These are phyloP conservation scores for Tiliacea aurago DNA, from an alignment of 2,888 invertebrate species.

Conservation along the genomic window DNA sequence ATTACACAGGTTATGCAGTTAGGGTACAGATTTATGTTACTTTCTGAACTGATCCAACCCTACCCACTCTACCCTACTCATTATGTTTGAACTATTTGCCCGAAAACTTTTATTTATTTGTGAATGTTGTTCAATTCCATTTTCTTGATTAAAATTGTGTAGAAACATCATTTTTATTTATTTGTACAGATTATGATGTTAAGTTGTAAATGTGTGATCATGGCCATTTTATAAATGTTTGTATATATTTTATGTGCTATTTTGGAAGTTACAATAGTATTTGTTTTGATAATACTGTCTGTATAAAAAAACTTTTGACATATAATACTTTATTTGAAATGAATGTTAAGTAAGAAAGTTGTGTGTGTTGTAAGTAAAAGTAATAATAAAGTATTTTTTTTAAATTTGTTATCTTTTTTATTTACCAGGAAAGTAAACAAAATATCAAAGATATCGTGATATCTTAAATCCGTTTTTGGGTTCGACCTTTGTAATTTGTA, in stretches of 20 bases:
- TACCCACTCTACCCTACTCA: not conserved
- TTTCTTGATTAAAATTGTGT: slow-evolving; percentile 2
- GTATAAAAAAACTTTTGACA: slow-evolving; percentile 17
- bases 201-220: slow-evolving; percentile 59
- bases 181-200: slow-evolving; percentile 58
- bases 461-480: not conserved
- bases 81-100: not conserved
- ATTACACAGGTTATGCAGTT: too few species aligned
- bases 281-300: slow-evolving; percentile 14
- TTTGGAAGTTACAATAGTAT: slow-evolving; percentile 16
- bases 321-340: slow-evolving; percentile 41
- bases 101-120: not conserved
- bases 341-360: slow-evolving; percentile 45
- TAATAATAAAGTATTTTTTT: slow-evolving; percentile 56
- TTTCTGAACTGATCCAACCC: slow-evolving; percentile 22
- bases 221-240: slow-evolving; percentile 49
- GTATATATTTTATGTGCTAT: slow-evolving; percentile 39
- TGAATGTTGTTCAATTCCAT: not conserved
- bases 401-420: not conserved
- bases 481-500: not conserved
- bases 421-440: not conserved
- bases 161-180: slow-evolving; percentile 37
- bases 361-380: slow-evolving; percentile 45
- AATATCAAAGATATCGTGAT: slow-evolving; percentile 1
- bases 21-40: not conserved